Evolutionary conservation across 2,113 vertebrate genomes (phyloP).

Genomic region (Panurus biarmicus): DNA sequence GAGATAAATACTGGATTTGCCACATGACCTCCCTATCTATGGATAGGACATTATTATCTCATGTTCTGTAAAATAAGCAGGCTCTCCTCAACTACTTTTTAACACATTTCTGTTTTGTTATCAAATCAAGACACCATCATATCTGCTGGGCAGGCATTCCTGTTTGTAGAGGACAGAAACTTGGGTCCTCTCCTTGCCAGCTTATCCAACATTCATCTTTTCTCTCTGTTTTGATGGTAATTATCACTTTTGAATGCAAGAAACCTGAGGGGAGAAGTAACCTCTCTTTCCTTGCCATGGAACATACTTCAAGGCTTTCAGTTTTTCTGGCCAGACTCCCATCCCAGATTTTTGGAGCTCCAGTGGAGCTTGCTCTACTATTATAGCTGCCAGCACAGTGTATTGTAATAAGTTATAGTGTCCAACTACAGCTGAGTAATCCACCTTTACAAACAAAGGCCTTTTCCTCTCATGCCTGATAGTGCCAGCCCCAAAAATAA

Average conservation of each 20-base stretch:
- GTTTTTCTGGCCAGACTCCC: slow-evolving; percentile 46
- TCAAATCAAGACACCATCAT: background rate
- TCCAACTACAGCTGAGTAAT: background rate
- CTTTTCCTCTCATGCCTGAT: background rate
- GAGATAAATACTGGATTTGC: background rate
- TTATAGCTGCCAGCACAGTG: background rate
- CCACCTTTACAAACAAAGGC: background rate
- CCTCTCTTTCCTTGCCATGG: slow-evolving; percentile 43
- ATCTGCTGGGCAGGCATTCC: background rate
- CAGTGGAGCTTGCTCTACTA: background rate
- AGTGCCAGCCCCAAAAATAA: background rate
- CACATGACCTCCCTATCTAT: background rate
- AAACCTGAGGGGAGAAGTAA: slow-evolving; percentile 36
- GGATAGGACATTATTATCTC: background rate
- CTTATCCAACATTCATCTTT: slow-evolving; percentile 31
- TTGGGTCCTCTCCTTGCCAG: slow-evolving; percentile 14
- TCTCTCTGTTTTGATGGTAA: slow-evolving; percentile 36
- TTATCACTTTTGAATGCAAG: slow-evolving; percentile 40
- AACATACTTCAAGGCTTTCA: slow-evolving; percentile 45
- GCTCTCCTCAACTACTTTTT: background rate
- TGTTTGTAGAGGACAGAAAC: background rate
- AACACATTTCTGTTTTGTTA: background rate
- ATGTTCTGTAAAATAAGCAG: background rate
- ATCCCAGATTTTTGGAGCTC: slow-evolving; percentile 13
- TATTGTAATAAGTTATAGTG: background rate